Conservation (phyloP, 1,140 invertebrate species). For the Anastatus disparis region DNA sequence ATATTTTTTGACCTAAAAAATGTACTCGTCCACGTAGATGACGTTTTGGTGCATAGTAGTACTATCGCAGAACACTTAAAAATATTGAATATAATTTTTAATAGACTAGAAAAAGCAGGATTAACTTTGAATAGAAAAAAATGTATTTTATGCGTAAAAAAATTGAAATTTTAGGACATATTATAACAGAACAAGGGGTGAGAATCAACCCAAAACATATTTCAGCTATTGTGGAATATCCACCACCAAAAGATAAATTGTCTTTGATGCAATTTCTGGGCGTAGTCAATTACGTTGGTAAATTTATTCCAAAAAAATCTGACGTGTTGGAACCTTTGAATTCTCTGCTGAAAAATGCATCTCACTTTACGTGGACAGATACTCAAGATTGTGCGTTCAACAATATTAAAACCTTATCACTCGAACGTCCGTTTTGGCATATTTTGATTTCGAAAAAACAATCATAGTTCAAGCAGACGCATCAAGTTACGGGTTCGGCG, state of each 20-base stretch:
- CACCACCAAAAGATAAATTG: constrained; percentile 53
- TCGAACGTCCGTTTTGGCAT: constrained; percentile 25
- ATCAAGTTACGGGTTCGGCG: constrained; percentile 38
- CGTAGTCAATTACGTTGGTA: constrained; percentile 44
- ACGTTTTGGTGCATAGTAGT: too few relatives aligned
- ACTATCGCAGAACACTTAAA: too few relatives aligned
- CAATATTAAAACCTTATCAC: constrained; percentile 28
- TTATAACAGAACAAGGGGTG: too few relatives aligned
- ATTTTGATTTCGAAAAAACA: constrained; percentile 34
- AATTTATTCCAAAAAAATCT: constrained; percentile 45
- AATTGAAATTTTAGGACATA: too few relatives aligned
- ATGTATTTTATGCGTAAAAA: too few relatives aligned
- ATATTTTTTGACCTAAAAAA: too few relatives aligned
- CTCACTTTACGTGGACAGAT: constrained; percentile 39
- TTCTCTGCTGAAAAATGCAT: constrained; percentile 38
- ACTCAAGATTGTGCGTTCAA: constrained; percentile 41
- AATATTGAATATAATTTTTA: too few relatives aligned
- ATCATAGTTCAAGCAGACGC: constrained; percentile 43
- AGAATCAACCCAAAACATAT: too few relatives aligned
- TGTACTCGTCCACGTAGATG: too few relatives aligned
- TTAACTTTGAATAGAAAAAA: too few relatives aligned
- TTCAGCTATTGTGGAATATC: too few relatives aligned
- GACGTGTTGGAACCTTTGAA: constrained; percentile 45
- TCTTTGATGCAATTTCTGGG: constrained; percentile 52
- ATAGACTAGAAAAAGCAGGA: too few relatives aligned